These are phyloP conservation scores for Lithosia quadra DNA, from an alignment of 2,888 invertebrate genomes.

Conservation along the genomic window DNA sequence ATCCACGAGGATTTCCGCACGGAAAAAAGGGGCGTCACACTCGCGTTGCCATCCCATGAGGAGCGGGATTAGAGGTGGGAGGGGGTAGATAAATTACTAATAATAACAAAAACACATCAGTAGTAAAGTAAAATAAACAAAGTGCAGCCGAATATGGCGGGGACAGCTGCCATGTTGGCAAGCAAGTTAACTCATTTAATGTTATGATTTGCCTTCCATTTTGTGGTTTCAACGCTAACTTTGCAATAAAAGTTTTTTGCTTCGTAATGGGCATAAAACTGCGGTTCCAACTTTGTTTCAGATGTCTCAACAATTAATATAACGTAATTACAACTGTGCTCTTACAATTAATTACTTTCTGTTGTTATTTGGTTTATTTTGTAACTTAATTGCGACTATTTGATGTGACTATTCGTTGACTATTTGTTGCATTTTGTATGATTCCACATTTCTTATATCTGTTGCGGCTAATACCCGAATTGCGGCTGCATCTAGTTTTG, in stretches of 20 bases:
- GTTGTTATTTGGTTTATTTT: neutral
- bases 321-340: neutral
- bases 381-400: neutral
- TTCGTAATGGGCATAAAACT: conserved; percentile 3
- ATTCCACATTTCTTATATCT: neutral
- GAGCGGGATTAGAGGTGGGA: no score
- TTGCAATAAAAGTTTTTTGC: conserved; percentile 1
- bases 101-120: neutral
- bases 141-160: neutral
- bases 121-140: neutral
- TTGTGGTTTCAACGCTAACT: neutral
- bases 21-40: no score
- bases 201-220: conserved; percentile 2
- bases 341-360: neutral
- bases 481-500: no score
- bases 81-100: no score
- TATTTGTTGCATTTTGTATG: no score
- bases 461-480: no score
- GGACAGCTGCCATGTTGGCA: neutral
- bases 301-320: conserved; percentile 1
- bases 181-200: conserved; percentile 2
- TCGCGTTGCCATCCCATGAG: no score
- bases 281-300: neutral
- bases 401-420: no score
- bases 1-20: no score